Conservation (phyloP, 2,797 vertebrate genomes). For the Thalassophryne amazonica region DNA sequence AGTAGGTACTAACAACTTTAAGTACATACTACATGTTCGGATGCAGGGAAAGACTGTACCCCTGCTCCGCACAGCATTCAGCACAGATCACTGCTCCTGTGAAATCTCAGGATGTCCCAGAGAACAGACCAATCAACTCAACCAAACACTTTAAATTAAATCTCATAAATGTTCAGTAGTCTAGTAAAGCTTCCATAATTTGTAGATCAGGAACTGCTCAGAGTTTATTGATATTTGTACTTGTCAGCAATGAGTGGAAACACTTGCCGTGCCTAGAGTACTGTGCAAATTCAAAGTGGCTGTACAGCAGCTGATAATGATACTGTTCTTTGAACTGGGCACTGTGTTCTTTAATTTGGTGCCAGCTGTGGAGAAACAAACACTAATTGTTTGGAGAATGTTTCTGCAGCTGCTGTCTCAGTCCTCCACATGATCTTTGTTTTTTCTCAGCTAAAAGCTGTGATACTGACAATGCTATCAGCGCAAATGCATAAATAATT, state of each 20-base stretch:
- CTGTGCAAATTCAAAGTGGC: slow-evolving; percentile 14
- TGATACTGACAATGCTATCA: slow-evolving; percentile 17
- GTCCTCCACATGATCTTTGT: slow-evolving; percentile 2
- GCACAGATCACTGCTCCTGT: no score
- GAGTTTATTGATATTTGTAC: not conserved
- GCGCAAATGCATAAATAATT: slow-evolving; percentile 72
- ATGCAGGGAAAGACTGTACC: no score
- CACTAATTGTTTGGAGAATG: slow-evolving; percentile 25
- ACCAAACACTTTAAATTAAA: not conserved
- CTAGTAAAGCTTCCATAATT: not conserved
- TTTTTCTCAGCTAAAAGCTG: slow-evolving; percentile 26
- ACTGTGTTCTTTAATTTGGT: slow-evolving; percentile 39
- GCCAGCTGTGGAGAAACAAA: slow-evolving; percentile 47
- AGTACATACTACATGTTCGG: no score
- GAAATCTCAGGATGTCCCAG: no score
- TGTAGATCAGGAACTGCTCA: not conserved
- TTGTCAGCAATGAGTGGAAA: not conserved
- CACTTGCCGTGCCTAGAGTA: not conserved
- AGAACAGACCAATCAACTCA: no score
- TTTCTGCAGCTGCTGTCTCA: slow-evolving; percentile 16
- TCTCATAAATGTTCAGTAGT: not conserved
- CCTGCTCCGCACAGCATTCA: no score
- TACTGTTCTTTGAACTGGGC: slow-evolving; percentile 15
- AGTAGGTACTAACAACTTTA: no score
- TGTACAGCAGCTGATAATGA: slow-evolving; percentile 38